Evolutionary conservation across 2,113 vertebrate species (phyloP), one percentile per base, ranked within the genome.

Genomic region (Chloropsis cyanopogon): DNA sequence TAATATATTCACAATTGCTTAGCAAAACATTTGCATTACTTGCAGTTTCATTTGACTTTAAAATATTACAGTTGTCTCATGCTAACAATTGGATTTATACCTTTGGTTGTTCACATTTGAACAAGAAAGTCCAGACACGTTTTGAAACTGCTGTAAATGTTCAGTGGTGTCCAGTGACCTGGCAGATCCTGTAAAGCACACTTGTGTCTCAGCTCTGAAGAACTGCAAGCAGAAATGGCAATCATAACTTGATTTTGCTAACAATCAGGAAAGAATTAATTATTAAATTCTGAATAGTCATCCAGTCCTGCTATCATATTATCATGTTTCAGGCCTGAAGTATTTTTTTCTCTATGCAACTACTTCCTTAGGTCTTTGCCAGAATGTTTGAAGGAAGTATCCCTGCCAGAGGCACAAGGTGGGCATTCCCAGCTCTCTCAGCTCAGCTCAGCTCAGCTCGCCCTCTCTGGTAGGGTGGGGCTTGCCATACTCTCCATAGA

Each of bases 381-480:
- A 77, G 73, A 77, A 50, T 5, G 4, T 46, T 88, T 60, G 24
- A 52, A 54, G n/a, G 7, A 86, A 68, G 7, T 29, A 26, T 64
- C 66, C 60, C 31, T 80, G 19, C 28, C 46, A 77, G 24, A n/a
- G 37, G 23, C 13, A 12, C 10, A 4, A 72, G 22, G 6, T 29
- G 54, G 42, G 31, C 54, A 61, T 26, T 69, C 24, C 47, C 24
- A 31, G 13, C 9, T 68, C 23, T 11, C 46, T 50, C 35, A 44
- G n/a, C 60, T 57, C 1, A 1, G 22, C 46, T 50, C 35, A 44
- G n/a, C 60, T 57, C 1, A 1, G 22, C 16, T 82, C 4, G 3
- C 14, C 29, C 24, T 81, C 18, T 35, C 57, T n/a, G 17, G 9
- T 26, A 33, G 29, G 26, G 3, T 21, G 25, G 6, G 11, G 28